Evolutionary conservation across 2,888 invertebrate species (phyloP), one percentile per base, ranked within the genome.

Genomic region (Coenonympha arcania): DNA sequence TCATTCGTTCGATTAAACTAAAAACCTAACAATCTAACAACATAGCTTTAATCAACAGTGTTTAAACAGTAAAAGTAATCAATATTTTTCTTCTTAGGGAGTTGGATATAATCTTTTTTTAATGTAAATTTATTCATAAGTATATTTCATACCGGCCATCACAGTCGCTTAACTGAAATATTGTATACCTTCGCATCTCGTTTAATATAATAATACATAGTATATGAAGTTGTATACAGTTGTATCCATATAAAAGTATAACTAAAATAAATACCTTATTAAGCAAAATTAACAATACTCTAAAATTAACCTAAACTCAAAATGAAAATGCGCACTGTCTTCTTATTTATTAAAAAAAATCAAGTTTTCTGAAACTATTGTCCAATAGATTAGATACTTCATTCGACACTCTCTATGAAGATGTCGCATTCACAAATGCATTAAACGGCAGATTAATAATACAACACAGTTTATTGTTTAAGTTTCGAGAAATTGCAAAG

Each of bases 261-360:
- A 79, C 85, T 85, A 84, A 85, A 86, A 86, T 86, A 86, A 86
- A 86, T 86, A 86, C 76, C 85, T 86, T 85, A 84, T 68, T 66
- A 75, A 79, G 77, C 79, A 70, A 81, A 75, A 73, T 76, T 79
- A 82, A 81, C 74, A 76, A 77, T 79, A 79, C 66, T 70, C 76
- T 80, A 77, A 75, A 69, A 73, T 73, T 74, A 77, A 67, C 65
- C 68, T 78, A 77, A 65, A 51, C 55, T 64, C 66, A 66, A 71
- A 67, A 80, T 70, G 70, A 75, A 82, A 81, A 82, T 81, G 80
- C 80, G 72, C 69, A 69, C 71, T 71, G 78, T 75, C 68, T 69
- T 63, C 64, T 42, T 54, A n/a, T n/a, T n/a, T n/a, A n/a, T 56
- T 42, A 15, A 33, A 45, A 45, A 49, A 51, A 47, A 59, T 54